Percentiles rank a stretch among this genome's conserved stretches.
Conservation (phyloP, 2,888 invertebrate genomes). For the Megaustenia siamemsis region DNA sequence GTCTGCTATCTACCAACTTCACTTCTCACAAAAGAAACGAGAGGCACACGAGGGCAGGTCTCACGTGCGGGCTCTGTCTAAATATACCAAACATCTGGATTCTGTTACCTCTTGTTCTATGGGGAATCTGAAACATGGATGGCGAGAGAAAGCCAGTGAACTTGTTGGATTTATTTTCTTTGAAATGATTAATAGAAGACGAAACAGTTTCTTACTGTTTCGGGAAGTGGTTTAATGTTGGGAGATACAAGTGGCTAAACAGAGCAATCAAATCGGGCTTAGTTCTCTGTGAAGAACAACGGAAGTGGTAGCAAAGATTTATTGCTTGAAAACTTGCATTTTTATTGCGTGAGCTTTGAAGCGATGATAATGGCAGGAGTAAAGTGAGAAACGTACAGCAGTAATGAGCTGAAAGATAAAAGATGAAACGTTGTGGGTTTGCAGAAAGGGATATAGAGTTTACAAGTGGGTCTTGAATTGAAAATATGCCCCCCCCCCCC, state of each 20-base stretch:
- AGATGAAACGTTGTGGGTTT: too few relatives aligned
- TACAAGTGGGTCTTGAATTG: neutral
- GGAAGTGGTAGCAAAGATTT: too few relatives aligned
- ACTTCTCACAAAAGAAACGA: neutral
- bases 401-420: too few relatives aligned
- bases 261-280: neutral
- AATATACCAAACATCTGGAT: slow-evolving; percentile 22
- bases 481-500: too few relatives aligned
- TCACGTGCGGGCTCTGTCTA: slow-evolving; percentile 2
- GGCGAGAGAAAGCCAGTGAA: neutral
- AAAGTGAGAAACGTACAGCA: too few relatives aligned
- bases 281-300: neutral
- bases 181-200: slow-evolving; percentile 1
- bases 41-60: neutral
- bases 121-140: neutral
- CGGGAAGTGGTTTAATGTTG: slow-evolving; percentile 2
- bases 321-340: too few relatives aligned
- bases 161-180: neutral
- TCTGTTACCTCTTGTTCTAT: neutral
- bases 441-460: neutral
- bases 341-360: too few relatives aligned
- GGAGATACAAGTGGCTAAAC: neutral
- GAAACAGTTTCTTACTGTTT: neutral
- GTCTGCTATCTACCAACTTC: neutral
- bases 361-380: too few relatives aligned